These are phyloP conservation scores for Artibeus lituratus DNA, from an alignment of 2,797 vertebrate genomes.

Conservation along the genomic window DNA sequence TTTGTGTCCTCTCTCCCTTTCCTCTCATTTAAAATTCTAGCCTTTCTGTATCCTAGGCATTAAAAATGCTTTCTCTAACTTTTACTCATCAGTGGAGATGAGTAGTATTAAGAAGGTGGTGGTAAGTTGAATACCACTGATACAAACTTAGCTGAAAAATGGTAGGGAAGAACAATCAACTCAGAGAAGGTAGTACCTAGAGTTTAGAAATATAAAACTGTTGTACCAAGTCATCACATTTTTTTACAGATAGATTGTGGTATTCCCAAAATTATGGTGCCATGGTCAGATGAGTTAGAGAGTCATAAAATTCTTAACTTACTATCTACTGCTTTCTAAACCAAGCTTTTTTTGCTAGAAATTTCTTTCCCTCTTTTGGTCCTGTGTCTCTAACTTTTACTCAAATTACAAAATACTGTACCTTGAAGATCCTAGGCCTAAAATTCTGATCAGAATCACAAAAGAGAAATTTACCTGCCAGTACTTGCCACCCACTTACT, in stretches of 20 bases:
- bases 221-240: neutral
- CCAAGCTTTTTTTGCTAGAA: neutral
- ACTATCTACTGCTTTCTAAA: neutral
- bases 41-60: neutral
- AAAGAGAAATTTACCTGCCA: constrained; percentile 33
- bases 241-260: neutral
- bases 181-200: neutral
- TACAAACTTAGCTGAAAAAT: neutral
- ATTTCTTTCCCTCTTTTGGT: neutral
- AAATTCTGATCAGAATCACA: constrained; percentile 17
- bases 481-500: constrained; percentile 30
- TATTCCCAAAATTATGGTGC: neutral
- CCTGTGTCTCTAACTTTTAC: neutral
- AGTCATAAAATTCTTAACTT: neutral
- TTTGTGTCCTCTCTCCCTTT: neutral
- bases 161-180: neutral
- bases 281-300: neutral
- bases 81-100: neutral
- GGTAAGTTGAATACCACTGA: neutral
- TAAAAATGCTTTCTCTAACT: neutral
- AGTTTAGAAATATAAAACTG: neutral
- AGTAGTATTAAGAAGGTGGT: neutral
- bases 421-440: neutral
- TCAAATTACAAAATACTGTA: constrained; percentile 6
- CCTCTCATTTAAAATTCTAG: neutral